A percentile compares a stretch with the other conserved stretches of the same genome.
Evolutionary conservation across 2,113 vertebrate species (phyloP).

Genomic region (Callospermophilus lateralis): DNA sequence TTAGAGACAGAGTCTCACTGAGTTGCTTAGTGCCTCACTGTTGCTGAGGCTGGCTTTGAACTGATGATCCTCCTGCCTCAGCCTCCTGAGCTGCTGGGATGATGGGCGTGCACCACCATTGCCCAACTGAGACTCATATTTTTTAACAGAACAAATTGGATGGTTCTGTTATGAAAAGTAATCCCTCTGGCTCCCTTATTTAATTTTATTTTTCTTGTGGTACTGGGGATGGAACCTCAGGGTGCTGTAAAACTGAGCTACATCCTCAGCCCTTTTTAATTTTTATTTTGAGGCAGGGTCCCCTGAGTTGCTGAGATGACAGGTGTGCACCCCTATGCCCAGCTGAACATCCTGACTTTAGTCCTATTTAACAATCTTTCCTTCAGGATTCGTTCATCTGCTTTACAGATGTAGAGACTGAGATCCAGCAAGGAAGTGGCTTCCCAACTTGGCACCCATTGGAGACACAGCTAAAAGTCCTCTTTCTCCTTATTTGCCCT

Average conservation of each 20-base stretch:
- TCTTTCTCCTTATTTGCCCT: not conserved
- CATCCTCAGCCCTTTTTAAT: too few species aligned
- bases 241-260: too few species aligned
- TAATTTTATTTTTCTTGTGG: not conserved
- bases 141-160: not conserved
- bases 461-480: not conserved
- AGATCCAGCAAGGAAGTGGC: not conserved
- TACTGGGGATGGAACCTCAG: too few species aligned
- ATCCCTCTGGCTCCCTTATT: not conserved
- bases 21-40: too few species aligned
- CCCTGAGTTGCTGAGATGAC: too few species aligned
- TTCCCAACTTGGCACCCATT: not conserved
- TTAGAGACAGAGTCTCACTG: too few species aligned
- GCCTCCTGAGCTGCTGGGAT: too few species aligned
- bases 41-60: too few species aligned
- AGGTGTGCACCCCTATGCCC: too few species aligned
- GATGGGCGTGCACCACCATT: too few species aligned
- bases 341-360: not conserved
- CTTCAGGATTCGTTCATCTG: not conserved
- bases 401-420: not conserved
- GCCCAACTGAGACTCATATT: not conserved
- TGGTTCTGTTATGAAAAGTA: not conserved
- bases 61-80: too few species aligned
- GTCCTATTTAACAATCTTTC: not conserved
- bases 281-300: too few species aligned